Percentiles rank a stretch among this genome's conserved stretches.
These are phyloP conservation scores for Crocidura indochinensis DNA, from an alignment of 2,797 vertebrate species.

Conservation along the genomic window DNA sequence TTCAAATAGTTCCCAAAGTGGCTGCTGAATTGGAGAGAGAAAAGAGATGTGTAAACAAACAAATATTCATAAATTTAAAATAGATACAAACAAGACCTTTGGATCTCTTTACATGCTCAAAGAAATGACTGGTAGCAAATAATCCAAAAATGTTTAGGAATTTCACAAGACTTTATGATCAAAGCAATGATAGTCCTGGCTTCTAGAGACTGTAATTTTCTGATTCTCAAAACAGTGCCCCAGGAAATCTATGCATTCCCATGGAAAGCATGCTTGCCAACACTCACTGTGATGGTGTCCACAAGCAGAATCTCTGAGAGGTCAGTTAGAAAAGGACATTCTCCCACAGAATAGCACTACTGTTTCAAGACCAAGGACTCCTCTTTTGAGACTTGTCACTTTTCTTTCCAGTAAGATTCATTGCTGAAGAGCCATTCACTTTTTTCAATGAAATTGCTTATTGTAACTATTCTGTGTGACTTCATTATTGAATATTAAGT, in stretches of 20 bases:
- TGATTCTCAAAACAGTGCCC: slow-evolving; percentile 49
- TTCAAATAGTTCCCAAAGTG: slow-evolving; percentile 76
- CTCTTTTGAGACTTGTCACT: slow-evolving; percentile 2
- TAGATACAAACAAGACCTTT: slow-evolving; percentile 52
- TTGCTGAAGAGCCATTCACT: background rate
- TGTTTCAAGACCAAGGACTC: background rate
- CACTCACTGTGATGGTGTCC: slow-evolving; percentile 52
- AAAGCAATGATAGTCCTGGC: slow-evolving; percentile 79
- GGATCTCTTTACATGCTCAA: slow-evolving; percentile 61
- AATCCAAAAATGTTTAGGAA: slow-evolving; percentile 70
- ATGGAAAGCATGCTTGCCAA: slow-evolving; percentile 47
- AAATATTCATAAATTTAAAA: slow-evolving; percentile 43
- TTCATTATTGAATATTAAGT: background rate
- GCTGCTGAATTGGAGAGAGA: slow-evolving; percentile 68
- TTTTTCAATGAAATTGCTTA: background rate
- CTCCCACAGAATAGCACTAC: slow-evolving; percentile 13
- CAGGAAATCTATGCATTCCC: slow-evolving; percentile 47
- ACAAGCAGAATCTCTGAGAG: slow-evolving; percentile 57
- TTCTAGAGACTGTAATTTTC: slow-evolving; percentile 75
- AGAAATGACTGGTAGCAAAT: slow-evolving; percentile 61
- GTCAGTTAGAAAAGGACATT: slow-evolving; percentile 64
- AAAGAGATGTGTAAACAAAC: slow-evolving; percentile 71
- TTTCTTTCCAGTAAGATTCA: slow-evolving; percentile 52
- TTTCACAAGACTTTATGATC: slow-evolving; percentile 72
- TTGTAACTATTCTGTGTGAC: background rate